Conservation (phyloP, 2,888 invertebrate genomes). For the Synanthedon formicaeformis region DNA sequence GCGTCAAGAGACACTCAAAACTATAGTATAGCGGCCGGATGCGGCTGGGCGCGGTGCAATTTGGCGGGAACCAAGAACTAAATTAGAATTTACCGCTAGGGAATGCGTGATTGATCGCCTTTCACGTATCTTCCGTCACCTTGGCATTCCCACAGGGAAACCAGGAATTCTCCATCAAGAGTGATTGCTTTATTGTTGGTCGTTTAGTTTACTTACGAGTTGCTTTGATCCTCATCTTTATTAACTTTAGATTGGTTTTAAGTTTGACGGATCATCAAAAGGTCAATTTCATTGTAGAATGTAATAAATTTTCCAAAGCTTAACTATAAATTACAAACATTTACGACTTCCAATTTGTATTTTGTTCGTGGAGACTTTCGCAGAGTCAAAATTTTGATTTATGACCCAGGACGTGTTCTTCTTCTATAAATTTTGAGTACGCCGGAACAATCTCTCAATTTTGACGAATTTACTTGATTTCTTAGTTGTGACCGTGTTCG, state of each 20-base stretch:
- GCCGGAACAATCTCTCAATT: constrained; percentile 25
- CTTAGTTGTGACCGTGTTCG: constrained; percentile 34
- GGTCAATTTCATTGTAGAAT: not conserved
- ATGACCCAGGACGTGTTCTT: not conserved
- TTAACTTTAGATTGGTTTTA: not conserved
- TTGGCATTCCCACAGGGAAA: not conserved
- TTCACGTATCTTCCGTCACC: constrained; percentile 11
- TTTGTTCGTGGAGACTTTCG: not conserved
- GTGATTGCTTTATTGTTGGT: constrained; percentile 18
- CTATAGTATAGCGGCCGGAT: constrained; percentile 33
- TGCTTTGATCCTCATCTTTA: not conserved
- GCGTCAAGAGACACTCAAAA: constrained; percentile 26
- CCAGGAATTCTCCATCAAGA: constrained; percentile 11
- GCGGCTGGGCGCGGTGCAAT: constrained; percentile 27
- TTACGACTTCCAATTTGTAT: not conserved
- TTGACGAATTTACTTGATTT: constrained; percentile 42
- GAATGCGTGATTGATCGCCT: constrained; percentile 35
- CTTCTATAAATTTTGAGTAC: not conserved
- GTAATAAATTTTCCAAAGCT: not conserved
- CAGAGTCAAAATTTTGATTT: not conserved
- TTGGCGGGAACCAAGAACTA: constrained; percentile 34
- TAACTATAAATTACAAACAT: not conserved
- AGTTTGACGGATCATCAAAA: not conserved
- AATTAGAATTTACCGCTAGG: constrained; percentile 38
- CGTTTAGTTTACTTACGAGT: not conserved